Conservation (phyloP, 2,113 vertebrate species). For the Egretta garzetta region DNA sequence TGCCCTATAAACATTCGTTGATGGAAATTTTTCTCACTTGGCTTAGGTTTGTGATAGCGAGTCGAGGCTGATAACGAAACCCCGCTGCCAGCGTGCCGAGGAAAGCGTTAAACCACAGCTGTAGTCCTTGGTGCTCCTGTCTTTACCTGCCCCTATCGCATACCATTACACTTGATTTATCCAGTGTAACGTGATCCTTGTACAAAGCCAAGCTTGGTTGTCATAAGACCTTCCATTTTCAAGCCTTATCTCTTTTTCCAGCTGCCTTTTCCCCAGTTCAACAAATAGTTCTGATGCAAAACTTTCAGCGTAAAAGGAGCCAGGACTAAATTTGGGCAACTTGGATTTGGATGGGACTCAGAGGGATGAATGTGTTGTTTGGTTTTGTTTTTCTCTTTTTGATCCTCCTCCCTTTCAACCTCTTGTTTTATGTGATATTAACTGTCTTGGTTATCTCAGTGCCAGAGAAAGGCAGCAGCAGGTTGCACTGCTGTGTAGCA, state of each 20-base stretch:
- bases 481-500: neutral
- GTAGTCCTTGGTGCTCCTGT: neutral
- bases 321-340: neutral
- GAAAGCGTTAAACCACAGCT: slow-evolving; percentile 19
- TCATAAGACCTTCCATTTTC: neutral
- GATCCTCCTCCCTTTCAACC: neutral
- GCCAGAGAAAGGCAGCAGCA: neutral
- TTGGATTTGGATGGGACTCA: neutral
- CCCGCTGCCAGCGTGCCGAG: neutral
- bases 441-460: neutral
- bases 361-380: neutral
- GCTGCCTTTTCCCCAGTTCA: neutral
- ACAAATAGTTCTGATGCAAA: neutral
- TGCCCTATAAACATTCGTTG: neutral
- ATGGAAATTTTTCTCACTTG: neutral
- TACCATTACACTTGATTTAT: slow-evolving; percentile 46
- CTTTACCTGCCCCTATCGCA: slow-evolving; percentile 30
- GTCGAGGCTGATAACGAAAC: slow-evolving; percentile 1
- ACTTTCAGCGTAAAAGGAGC: neutral
- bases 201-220: neutral
- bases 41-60: neutral
- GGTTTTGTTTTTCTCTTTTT: neutral
- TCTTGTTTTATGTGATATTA: neutral
- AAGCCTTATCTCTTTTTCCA: slow-evolving; percentile 17
- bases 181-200: neutral